Percentiles rank a stretch among this genome's conserved stretches.
phyloP scores from a whole-genome alignment of 2,888 invertebrate species.

The Megamerina dolium region DNA sequence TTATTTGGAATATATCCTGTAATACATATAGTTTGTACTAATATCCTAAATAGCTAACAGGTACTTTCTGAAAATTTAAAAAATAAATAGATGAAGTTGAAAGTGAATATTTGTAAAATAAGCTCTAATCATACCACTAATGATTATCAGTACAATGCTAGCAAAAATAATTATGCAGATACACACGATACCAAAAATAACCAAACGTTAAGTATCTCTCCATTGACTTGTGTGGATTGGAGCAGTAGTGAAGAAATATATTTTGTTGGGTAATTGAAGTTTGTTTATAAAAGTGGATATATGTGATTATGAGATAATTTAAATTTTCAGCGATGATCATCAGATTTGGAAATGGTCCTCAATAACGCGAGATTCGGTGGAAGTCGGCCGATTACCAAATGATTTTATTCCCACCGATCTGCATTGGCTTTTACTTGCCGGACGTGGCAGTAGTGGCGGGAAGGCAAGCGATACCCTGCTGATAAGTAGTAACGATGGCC shows the following conservation, averaged over 20 bases:
- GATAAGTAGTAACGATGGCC: slow-evolving; percentile 83
- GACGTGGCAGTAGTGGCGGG: slow-evolving; percentile 45
- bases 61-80: too few relatives aligned
- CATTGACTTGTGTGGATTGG: slow-evolving; percentile 91
- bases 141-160: too few relatives aligned
- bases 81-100: too few relatives aligned
- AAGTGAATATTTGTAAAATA: too few relatives aligned
- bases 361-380: slow-evolving; percentile 67
- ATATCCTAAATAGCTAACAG: too few relatives aligned
- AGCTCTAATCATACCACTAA: too few relatives aligned
- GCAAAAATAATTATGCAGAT: too few relatives aligned
- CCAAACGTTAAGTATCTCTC: too few relatives aligned
- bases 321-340: slow-evolving; percentile 75
- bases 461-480: slow-evolving; percentile 67
- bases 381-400: slow-evolving; percentile 70
- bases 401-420: slow-evolving; percentile 86
- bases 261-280: slow-evolving; percentile 88
- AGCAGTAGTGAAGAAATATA: slow-evolving; percentile 88
- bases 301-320: background rate
- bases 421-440: slow-evolving; percentile 64
- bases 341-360: slow-evolving; percentile 84
- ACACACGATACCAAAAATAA: too few relatives aligned
- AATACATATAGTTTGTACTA: too few relatives aligned
- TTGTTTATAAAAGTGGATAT: slow-evolving; percentile 19
- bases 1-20: too few relatives aligned